These are phyloP conservation scores for Leucophenga varia DNA, from an alignment of 1,140 invertebrate genomes.

Conservation along the genomic window DNA sequence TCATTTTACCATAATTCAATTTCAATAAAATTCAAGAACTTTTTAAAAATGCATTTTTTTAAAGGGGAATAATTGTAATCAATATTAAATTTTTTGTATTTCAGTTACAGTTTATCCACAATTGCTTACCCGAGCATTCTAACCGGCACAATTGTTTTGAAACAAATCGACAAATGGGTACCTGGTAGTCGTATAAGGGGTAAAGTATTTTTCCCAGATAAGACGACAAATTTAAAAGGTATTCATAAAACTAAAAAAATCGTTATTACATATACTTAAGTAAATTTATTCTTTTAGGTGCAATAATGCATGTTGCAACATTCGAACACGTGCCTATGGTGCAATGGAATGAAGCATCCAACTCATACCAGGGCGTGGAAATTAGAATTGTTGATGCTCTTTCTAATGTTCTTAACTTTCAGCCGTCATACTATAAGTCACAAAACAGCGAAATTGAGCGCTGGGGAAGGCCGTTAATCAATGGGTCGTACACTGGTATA, in stretches of 20 bases:
- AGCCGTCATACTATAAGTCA: slow-evolving; percentile 63
- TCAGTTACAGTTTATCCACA: slow-evolving; percentile 60
- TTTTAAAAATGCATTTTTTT: neutral
- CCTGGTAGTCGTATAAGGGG: slow-evolving; percentile 19
- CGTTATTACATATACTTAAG: slow-evolving; percentile 57
- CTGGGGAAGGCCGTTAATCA: slow-evolving; percentile 65
- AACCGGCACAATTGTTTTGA: slow-evolving; percentile 28
- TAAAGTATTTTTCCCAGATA: slow-evolving; percentile 26
- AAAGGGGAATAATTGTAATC: neutral
- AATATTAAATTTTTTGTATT: neutral
- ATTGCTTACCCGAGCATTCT: slow-evolving; percentile 67
- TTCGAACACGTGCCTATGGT: slow-evolving; percentile 73
- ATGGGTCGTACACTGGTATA: slow-evolving; percentile 68
- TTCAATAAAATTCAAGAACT: neutral
- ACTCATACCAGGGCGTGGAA: slow-evolving; percentile 61
- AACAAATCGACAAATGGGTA: slow-evolving; percentile 29
- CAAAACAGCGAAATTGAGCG: slow-evolving; percentile 60
- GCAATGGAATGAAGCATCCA: slow-evolving; percentile 49
- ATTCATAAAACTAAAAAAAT: neutral
- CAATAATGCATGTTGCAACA: slow-evolving; percentile 63
- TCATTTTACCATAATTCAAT: neutral
- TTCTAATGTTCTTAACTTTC: slow-evolving; percentile 70
- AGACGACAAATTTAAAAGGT: slow-evolving; percentile 34
- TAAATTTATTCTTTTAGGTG: slow-evolving; percentile 56
- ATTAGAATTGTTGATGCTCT: slow-evolving; percentile 69